Evolutionary conservation across 2,888 invertebrate genomes (phyloP), one percentile per base, ranked within the genome.

Genomic region (Papilio protenor): DNA sequence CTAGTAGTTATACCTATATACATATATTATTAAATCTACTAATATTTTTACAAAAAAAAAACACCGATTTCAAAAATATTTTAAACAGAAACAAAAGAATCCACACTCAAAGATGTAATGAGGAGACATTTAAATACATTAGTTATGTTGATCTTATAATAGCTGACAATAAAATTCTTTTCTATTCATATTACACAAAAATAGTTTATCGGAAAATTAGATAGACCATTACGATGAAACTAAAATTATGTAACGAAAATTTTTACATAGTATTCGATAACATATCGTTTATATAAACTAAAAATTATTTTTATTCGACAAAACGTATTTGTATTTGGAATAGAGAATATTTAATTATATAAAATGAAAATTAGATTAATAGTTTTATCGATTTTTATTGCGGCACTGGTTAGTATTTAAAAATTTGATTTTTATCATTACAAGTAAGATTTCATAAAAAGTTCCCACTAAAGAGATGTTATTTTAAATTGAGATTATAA

Each of bases 281-380:
- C 73, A 61, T 21, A 16, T 10, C 69, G 73, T 79, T 79, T 79
- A 79, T 79, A 79, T 79, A 79, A 61, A 76, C 21, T 72, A 18
- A 78, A 73, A 49, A 27, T n/a, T 52, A 40, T 21, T 69, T 61
- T 75, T 75, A 74, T 77, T 79, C 12, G 27, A 73, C 70, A 79
- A 77, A 74, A 76, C 57, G 52, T 74, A 74, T 61, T 52, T 14
- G 64, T 49, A n/a, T 49, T 73, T 70, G 16, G 61, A 59, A 23
- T 71, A 71, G 73, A 40, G 40, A 49, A 47, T 55, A n/a, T 49
- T 47, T 23, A 11, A 77, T 57, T 66, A 10, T 73, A 23, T 49
- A 71, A 2, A 74, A 79, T 79, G 77, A 21, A 57, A 40, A 61
- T 64, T 55, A 61, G 49, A 64, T 64, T 75, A 59, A 21, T 47